Conservation (phyloP, 1,140 invertebrate species). For the Copidosoma floridanum region DNA sequence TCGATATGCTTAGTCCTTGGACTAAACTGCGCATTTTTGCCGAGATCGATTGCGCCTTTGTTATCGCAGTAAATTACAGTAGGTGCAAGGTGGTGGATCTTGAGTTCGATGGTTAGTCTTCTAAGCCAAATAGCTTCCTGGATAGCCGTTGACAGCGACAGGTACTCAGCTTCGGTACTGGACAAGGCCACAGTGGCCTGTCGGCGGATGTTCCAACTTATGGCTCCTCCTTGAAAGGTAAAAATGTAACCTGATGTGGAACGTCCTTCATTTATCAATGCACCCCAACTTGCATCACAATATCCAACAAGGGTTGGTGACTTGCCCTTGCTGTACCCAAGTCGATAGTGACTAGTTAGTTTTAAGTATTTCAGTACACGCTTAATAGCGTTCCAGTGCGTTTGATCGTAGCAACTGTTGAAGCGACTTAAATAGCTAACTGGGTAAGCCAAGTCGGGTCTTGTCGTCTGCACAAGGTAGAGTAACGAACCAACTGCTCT, state of each 20-base stretch:
- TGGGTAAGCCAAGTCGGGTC: not conserved
- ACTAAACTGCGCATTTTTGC: slow-evolving; percentile 5
- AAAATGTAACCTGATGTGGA: slow-evolving; percentile 32
- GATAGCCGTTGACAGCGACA: too few species aligned
- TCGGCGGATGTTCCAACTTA: slow-evolving; percentile 40
- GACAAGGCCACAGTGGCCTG: slow-evolving; percentile 41
- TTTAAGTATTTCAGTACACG: too few species aligned
- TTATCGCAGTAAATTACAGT: slow-evolving; percentile 30
- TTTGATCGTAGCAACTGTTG: too few species aligned
- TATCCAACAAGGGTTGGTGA: slow-evolving; percentile 22
- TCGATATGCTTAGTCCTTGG: slow-evolving; percentile 36
- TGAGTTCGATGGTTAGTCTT: not conserved
- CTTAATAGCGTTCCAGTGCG: too few species aligned
- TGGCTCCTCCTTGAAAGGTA: too few species aligned
- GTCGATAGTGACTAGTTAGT: too few species aligned
- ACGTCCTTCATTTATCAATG: slow-evolving; percentile 29
- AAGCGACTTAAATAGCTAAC: too few species aligned
- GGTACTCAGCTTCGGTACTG: too few species aligned
- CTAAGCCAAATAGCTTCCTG: not conserved
- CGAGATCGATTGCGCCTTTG: too few species aligned
- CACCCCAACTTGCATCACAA: slow-evolving; percentile 37
- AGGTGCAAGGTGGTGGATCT: not conserved
- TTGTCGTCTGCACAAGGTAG: not conserved
- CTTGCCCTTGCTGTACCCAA: slow-evolving; percentile 11
- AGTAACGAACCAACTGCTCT: not conserved